phyloP scores from a whole-genome alignment of 2,797 vertebrate species.

The Tapera naevia region DNA sequence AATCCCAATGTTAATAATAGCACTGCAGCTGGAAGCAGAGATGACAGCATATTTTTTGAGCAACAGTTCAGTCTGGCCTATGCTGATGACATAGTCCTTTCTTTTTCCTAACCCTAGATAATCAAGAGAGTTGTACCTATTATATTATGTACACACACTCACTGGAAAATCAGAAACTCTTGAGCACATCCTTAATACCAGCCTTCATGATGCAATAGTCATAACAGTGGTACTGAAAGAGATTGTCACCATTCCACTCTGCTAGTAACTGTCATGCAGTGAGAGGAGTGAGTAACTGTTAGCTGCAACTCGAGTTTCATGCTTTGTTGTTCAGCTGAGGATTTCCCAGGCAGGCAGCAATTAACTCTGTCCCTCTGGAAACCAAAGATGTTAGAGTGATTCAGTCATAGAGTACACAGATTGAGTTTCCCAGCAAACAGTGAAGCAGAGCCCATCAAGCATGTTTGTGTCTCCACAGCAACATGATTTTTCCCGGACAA shows the following conservation, averaged over 20 bases:
- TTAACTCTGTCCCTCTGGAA: conserved; percentile 29
- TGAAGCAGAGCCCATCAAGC: background rate
- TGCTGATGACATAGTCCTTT: background rate
- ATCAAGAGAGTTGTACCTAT: background rate
- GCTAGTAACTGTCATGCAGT: background rate
- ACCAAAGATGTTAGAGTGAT: background rate
- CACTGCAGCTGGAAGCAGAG: background rate
- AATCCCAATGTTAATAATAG: background rate
- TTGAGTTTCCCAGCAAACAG: background rate
- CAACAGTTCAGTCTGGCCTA: background rate
- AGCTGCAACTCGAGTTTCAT: background rate
- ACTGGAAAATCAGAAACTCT: background rate
- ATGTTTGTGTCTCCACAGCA: conserved; percentile 13
- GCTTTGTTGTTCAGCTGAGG: background rate
- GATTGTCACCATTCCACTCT: background rate
- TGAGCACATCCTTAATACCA: background rate
- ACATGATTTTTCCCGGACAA: background rate
- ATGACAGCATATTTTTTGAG: background rate
- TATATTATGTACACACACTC: background rate
- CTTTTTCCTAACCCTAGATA: background rate
- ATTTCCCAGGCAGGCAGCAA: background rate
- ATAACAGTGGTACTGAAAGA: background rate
- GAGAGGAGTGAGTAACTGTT: background rate
- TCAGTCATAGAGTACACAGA: background rate
- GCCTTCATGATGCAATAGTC: background rate